phyloP scores from a whole-genome alignment of 2,797 vertebrate species.

The Pseudochaenichthys georgianus region DNA sequence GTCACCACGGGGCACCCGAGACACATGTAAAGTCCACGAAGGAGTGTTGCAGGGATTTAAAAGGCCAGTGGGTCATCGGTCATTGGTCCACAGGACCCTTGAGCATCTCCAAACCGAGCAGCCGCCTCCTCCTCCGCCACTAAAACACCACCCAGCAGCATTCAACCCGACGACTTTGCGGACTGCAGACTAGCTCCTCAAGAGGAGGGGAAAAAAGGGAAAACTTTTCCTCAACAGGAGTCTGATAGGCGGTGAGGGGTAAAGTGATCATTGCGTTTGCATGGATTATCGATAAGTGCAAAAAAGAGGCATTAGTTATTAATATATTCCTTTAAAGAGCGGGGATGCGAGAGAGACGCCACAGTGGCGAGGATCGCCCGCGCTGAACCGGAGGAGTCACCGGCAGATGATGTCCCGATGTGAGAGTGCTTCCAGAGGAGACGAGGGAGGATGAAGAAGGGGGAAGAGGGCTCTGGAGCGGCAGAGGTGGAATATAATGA shows the following conservation, averaged over 20 bases:
- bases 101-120: slow-evolving; percentile 24
- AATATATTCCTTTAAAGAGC: slow-evolving; percentile 76
- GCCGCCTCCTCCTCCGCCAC: slow-evolving; percentile 52
- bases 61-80: slow-evolving; percentile 48
- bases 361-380: slow-evolving; percentile 72
- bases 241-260: slow-evolving; percentile 11
- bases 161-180: slow-evolving; percentile 28
- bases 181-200: slow-evolving; percentile 37
- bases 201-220: slow-evolving; percentile 2
- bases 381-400: slow-evolving; percentile 79
- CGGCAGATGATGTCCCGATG: slow-evolving; percentile 83
- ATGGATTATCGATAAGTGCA: slow-evolving; percentile 66
- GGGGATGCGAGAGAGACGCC: slow-evolving; percentile 81
- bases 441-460: slow-evolving; percentile 92
- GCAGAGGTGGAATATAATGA: slow-evolving; percentile 94
- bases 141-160: slow-evolving; percentile 25
- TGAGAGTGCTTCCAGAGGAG: slow-evolving; percentile 85
- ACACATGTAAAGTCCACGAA: slow-evolving; percentile 2
- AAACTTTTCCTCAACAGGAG: slow-evolving; percentile 43
- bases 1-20: not conserved
- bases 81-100: slow-evolving; percentile 43
- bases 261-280: slow-evolving; percentile 17
- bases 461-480: slow-evolving; percentile 85
- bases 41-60: slow-evolving; percentile 13
- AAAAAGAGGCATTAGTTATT: slow-evolving; percentile 84